Conservation (phyloP, 2,797 vertebrate genomes). For the Mormyrops boulengeri region DNA sequence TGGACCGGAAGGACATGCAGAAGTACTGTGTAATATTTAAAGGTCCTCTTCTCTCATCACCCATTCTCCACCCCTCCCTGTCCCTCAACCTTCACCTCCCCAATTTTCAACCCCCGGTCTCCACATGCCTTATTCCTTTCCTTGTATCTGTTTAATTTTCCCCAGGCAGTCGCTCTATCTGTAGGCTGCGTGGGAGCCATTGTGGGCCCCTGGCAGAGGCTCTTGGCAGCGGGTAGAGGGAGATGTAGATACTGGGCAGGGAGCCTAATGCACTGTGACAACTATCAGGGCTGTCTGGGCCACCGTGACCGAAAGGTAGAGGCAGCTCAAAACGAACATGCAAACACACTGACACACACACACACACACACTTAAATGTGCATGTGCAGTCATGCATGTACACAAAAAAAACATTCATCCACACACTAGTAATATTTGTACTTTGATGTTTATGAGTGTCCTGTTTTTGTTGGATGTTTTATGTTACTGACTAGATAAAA, state of each 20-base stretch:
- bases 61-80: background rate
- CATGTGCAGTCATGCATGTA: background rate
- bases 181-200: background rate
- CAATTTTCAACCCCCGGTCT: background rate
- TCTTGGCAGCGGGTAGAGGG: background rate
- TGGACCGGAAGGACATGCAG: too few relatives aligned
- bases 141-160: background rate
- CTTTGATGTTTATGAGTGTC: background rate
- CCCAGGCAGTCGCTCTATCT: background rate
- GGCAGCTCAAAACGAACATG: background rate
- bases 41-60: background rate
- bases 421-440: background rate
- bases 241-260: background rate
- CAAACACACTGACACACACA: background rate
- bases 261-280: conserved; percentile 7
- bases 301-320: background rate
- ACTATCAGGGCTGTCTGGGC: background rate
- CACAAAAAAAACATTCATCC: background rate
- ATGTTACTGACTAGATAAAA: background rate
- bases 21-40: background rate
- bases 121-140: background rate
- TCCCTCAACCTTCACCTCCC: background rate
- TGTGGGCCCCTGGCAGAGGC: background rate
- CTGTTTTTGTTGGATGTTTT: background rate
- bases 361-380: background rate